These are phyloP conservation scores for Drosophila varians DNA, from an alignment of 1,140 invertebrate species.

Conservation along the genomic window DNA sequence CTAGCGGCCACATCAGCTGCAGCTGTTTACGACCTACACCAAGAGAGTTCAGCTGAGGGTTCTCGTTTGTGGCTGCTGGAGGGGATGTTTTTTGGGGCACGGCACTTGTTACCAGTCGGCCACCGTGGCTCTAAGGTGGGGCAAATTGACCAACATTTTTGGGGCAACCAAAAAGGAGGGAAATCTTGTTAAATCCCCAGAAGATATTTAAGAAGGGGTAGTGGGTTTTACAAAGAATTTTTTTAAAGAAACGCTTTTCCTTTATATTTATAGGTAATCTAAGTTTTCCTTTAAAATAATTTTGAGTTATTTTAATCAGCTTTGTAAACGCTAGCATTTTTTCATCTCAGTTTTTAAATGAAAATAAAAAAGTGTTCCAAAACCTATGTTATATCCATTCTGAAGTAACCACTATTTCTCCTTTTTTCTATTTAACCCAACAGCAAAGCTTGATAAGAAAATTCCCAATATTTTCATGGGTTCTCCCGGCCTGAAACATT, in stretches of 20 bases:
- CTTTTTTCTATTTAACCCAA: background rate
- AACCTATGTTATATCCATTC: background rate
- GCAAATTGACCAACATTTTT: slow-evolving; percentile 18
- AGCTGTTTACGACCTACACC: slow-evolving; percentile 76
- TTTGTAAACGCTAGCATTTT: too few relatives aligned
- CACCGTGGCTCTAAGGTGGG: background rate
- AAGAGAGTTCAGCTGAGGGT: slow-evolving; percentile 60
- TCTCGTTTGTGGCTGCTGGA: slow-evolving; percentile 30
- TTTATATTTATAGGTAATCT: too few relatives aligned
- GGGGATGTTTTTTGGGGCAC: slow-evolving; percentile 39
- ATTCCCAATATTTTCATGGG: slow-evolving; percentile 11
- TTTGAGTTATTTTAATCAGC: too few relatives aligned
- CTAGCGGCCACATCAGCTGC: slow-evolving; percentile 57
- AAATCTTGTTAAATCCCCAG: background rate
- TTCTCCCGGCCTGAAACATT: background rate
- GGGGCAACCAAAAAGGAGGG: background rate
- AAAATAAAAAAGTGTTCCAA: background rate
- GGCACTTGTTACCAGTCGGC: slow-evolving; percentile 26
- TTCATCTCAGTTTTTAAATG: background rate
- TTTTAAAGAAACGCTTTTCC: too few relatives aligned
- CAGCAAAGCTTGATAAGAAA: background rate
- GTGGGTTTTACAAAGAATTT: too few relatives aligned
- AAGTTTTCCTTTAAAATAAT: too few relatives aligned
- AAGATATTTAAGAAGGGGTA: background rate
- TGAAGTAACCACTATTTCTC: background rate